Evolutionary conservation across 2,888 invertebrate species (phyloP), one percentile per base, ranked within the genome.

Genomic region (Sphaerophoria taeniata): DNA sequence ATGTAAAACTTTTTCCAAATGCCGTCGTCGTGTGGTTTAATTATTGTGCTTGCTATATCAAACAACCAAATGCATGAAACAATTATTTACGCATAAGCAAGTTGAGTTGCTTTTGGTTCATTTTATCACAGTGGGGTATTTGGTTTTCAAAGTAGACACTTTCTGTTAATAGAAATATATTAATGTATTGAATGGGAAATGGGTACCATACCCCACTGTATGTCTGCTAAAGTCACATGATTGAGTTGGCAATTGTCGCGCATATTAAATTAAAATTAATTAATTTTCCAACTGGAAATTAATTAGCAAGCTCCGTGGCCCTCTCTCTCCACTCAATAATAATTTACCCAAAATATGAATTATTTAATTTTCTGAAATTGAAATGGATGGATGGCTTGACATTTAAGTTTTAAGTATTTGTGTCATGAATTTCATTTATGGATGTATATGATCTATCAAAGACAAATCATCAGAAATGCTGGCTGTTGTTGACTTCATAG

Each of bases 201-300:
- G n/a, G n/a, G 6, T 16, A 58, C 9, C 1, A 24, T 24, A 12
- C 43, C 6, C 60, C 60, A 60, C 60, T 60, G 60, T 60, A 24
- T 53, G 34, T 24, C 45, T 71, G 45, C 6, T 9, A 78, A 16
- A 34, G 73, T 76, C 81, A 81, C 75, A 85, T 85, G 77, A 85
- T 85, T 77, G 85, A 81, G 80, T 85, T 80, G 84, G 84, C 80
- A 85, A 85, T 80, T 85, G 81, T 81, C 77, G 77, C 74, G 86
- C 86, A 86, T 86, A 86, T 86, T 86, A 86, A 86, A 86, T 86
- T 86, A 82, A 86, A 82, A 82, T 82, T 86, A 86, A 86, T 86
- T 86, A 86, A 82, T 81, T 82, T 24, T 78, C 74, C 77, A 78
- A 82, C 81, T 78, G 78, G 39, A 85, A 85, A 81, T 85, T 85